Conservation (phyloP, 2,888 invertebrate species). For the Lutraria lutraria region DNA sequence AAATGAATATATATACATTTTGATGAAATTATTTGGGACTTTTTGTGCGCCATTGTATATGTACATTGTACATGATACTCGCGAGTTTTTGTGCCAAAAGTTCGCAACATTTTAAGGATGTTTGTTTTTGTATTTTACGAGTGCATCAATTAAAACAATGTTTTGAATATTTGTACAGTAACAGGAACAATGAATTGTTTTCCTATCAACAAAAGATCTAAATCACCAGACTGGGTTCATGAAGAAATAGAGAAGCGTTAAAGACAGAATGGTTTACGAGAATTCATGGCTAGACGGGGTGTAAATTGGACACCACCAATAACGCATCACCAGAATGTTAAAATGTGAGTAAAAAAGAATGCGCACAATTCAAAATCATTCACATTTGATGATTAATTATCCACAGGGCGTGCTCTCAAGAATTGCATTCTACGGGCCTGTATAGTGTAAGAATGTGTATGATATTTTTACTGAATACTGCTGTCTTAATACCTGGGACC, state of each 20-base stretch:
- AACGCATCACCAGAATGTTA: background rate
- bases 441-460: no score
- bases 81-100: no score
- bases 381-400: background rate
- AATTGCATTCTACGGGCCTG: no score
- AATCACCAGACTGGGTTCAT: background rate
- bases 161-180: background rate
- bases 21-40: no score
- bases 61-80: no score
- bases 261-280: conserved; percentile 21
- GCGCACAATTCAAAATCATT: background rate
- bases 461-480: no score
- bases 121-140: no score
- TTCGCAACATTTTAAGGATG: no score
- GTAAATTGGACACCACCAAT: conserved; percentile 20
- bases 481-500: background rate
- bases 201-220: background rate
- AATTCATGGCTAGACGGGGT: conserved; percentile 40
- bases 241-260: conserved; percentile 36
- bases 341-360: background rate
- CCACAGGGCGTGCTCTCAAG: no score
- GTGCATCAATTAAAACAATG: background rate
- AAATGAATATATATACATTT: no score
- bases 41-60: no score
- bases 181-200: conserved; percentile 12